phyloP scores from a whole-genome alignment of 2,888 invertebrate genomes.

The Eurois occulta region DNA sequence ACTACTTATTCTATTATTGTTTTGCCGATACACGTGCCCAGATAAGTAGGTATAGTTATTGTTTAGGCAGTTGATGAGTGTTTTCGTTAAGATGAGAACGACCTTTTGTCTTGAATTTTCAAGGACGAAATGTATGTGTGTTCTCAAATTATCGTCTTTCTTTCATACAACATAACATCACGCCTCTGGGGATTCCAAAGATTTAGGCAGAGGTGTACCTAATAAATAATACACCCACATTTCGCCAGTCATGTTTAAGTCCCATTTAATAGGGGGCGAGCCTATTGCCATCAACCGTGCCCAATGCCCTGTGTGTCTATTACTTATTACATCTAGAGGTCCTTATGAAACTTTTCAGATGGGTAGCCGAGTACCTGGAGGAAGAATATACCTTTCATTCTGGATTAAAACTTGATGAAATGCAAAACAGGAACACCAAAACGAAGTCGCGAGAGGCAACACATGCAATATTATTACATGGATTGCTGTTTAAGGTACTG shows the following conservation, averaged over 20 bases:
- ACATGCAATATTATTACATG: too few species aligned
- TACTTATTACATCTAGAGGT: too few species aligned
- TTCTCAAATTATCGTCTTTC: too few species aligned
- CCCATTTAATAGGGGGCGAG: neutral
- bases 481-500: too few species aligned
- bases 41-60: neutral
- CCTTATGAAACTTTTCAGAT: too few species aligned
- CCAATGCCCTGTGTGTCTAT: too few species aligned
- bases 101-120: neutral
- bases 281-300: neutral
- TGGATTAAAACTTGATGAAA: too few species aligned
- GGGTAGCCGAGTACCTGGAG: too few species aligned
- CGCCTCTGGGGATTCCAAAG: neutral
- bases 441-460: too few species aligned
- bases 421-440: too few species aligned
- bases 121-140: neutral
- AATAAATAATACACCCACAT: neutral
- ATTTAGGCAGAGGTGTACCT: neutral
- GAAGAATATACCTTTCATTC: too few species aligned
- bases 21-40: neutral
- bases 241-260: neutral
- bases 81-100: neutral
- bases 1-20: slow-evolving; percentile 6
- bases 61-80: neutral
- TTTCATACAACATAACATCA: too few species aligned